Evolutionary conservation across 2,888 invertebrate genomes (phyloP).

Genomic region (Caenorhabditis virilis): DNA sequence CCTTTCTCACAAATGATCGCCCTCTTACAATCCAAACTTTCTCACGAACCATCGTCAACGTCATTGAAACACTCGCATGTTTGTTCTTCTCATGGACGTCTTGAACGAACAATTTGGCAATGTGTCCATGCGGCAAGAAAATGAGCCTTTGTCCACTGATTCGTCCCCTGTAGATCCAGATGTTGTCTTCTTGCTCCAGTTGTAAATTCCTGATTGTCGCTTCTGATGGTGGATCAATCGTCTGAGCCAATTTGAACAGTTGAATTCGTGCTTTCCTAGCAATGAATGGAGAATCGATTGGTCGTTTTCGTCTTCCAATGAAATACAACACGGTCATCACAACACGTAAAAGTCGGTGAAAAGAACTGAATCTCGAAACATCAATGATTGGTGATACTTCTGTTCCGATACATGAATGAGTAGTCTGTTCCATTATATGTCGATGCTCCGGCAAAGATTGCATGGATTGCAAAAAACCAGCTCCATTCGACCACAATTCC

Average conservation of each 20-base stretch:
- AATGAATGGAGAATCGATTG: too few relatives aligned
- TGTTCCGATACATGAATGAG: too few relatives aligned
- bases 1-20: constrained; percentile 46
- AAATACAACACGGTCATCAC: too few relatives aligned
- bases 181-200: background rate
- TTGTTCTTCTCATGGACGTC: constrained; percentile 4
- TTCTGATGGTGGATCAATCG: constrained; percentile 6
- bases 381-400: too few relatives aligned
- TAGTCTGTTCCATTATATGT: too few relatives aligned
- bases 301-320: too few relatives aligned
- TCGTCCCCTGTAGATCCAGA: constrained; percentile 8
- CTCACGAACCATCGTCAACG: constrained; percentile 37
- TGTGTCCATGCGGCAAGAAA: background rate
- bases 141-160: background rate
- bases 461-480: too few relatives aligned
- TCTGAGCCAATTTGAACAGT: constrained; percentile 23
- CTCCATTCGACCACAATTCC: too few relatives aligned
- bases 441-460: too few relatives aligned
- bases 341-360: too few relatives aligned
- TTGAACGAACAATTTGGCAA: background rate
- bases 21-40: constrained; percentile 65
- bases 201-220: constrained; percentile 3
- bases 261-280: too few relatives aligned
- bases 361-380: too few relatives aligned
- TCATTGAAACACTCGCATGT: constrained; percentile 12